A percentile compares a stretch with the other conserved stretches of the same genome.
phyloP scores from a whole-genome alignment of 1,140 invertebrate species.

The Hydropsyche tenuis region DNA sequence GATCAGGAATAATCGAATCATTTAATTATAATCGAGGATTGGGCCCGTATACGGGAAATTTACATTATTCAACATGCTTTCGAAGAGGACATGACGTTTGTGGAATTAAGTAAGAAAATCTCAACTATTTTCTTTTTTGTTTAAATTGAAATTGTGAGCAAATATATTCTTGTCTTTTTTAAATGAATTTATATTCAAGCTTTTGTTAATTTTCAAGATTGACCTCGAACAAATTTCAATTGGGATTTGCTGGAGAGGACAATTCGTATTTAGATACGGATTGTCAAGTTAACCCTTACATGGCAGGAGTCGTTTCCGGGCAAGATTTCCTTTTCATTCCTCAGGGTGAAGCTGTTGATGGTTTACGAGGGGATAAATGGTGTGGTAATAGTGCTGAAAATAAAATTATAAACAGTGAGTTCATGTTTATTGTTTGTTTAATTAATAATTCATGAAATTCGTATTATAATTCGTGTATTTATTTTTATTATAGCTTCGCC shows the following conservation, averaged over 20 bases:
- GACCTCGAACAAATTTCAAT: conserved; percentile 56
- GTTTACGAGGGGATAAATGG: conserved; percentile 58
- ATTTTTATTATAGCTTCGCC: conserved; percentile 54
- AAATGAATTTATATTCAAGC: too few species aligned
- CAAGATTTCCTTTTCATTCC: conserved; percentile 65
- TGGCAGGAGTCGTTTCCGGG: conserved; percentile 52
- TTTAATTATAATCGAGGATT: conserved; percentile 67
- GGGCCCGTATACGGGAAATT: conserved; percentile 57
- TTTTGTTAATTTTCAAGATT: conserved; percentile 53
- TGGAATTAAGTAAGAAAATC: conserved; percentile 63
- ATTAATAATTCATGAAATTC: conserved; percentile 18
- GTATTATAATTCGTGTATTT: background rate
- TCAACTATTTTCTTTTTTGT: too few species aligned
- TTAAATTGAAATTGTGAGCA: too few species aligned
- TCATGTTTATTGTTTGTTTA: background rate
- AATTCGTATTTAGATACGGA: conserved; percentile 59
- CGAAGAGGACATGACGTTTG: conserved; percentile 57
- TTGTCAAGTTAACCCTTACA: conserved; percentile 57
- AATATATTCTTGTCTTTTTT: too few species aligned
- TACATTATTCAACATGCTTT: conserved; percentile 61
- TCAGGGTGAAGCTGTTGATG: conserved; percentile 59
- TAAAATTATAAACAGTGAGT: conserved; percentile 60
- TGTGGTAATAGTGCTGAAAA: conserved; percentile 56
- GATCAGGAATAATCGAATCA: conserved; percentile 64
- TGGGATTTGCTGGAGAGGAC: conserved; percentile 53